Base-by-base conservation (phyloP, 2,113 vertebrate genomes). In the Bubo blakistoni region DNA sequence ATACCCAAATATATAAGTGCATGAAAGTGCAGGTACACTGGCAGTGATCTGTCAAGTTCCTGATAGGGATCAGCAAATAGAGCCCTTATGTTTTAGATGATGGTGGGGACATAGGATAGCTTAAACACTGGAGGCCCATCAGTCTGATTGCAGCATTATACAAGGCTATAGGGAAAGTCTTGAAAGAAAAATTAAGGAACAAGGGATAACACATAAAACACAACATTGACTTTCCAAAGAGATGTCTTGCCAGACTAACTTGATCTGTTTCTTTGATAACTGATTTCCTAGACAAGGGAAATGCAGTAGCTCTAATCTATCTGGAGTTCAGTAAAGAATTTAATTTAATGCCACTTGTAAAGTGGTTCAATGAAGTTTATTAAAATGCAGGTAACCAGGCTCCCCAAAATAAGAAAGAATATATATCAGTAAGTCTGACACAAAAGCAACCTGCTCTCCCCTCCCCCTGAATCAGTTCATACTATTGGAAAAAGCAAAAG, bases 91-190 rank as follows among this genome's bases (percentile, higher is more conserved):
- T 62, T 83, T 86, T 32, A 59, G 27, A 71, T 38, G 27, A 40
- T n/a, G 44, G 5, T 49, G 44, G 16, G 21, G 36, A 44, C 5
- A 5, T 6, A 46, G 4, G 11, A 7, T 11, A 61, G 16, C 25
- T 77, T 59, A 30, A 63, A 76, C 24, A 27, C 21, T 61, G 27
- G 32, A 40, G 36, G 47, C 6, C 24, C 15, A 13, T 78, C 40
- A 74, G 6, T 36, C 24, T 0, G 0, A 46, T 25, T 77, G 25
- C 34, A 49, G 44, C 36, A 36, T 74, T 61, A 36, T 8, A 20
- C 24, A 69, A 79, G 18, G 38, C 24, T 67, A 9, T 11, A 71
- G 12, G n/a, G 34, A 62, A 91, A 59, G 17, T 40, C 40, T 52
- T 65, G 27, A 87, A 87, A 92, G 16, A 65, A 57, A 89, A 76